Conservation (phyloP, 2,797 vertebrate species). For the Decapterus maruadsi region DNA sequence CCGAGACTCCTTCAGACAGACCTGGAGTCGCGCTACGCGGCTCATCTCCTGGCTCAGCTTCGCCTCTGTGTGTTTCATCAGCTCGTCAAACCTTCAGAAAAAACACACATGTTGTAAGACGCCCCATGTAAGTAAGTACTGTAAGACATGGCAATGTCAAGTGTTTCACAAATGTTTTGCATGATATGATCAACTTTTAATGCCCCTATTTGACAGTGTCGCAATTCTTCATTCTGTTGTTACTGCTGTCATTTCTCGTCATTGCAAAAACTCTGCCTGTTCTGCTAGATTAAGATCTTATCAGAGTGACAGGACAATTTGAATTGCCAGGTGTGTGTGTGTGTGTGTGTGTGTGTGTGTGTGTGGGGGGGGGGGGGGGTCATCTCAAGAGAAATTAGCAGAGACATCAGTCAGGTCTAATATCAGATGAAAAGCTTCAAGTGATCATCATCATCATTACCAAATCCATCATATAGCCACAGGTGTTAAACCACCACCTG, state of each 20-base stretch:
- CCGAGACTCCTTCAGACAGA: slow-evolving; percentile 24
- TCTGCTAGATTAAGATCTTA: slow-evolving; percentile 41
- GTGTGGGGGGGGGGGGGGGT: too few relatives aligned
- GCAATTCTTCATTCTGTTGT: slow-evolving; percentile 3
- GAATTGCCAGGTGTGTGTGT: slow-evolving; percentile 21
- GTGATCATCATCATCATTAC: slow-evolving; percentile 30
- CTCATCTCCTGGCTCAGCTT: slow-evolving; percentile 20
- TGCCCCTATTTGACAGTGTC: slow-evolving; percentile 24
- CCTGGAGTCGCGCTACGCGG: slow-evolving; percentile 17
- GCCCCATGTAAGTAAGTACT: too few relatives aligned
- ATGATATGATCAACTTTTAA: slow-evolving; percentile 27
- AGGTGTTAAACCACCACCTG: slow-evolving; percentile 1
- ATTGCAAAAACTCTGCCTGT: slow-evolving; percentile 31
- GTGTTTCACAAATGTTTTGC: neutral
- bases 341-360: too few relatives aligned
- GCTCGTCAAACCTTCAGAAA: slow-evolving; percentile 31
- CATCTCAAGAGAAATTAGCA: slow-evolving; percentile 57
- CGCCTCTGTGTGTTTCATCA: slow-evolving; percentile 17
- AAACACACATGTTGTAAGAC: slow-evolving; percentile 8
- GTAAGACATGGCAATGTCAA: slow-evolving; percentile 24
- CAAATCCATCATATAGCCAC: slow-evolving; percentile 14
- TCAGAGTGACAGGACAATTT: slow-evolving; percentile 43
- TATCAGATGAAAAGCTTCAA: slow-evolving; percentile 15
- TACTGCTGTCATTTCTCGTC: slow-evolving; percentile 8
- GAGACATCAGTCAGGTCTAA: slow-evolving; percentile 56